A percentile compares a stretch with the other conserved stretches of the same genome.
Conservation (phyloP, 2,888 invertebrate genomes). For the Nesidiocoris tenuis region DNA sequence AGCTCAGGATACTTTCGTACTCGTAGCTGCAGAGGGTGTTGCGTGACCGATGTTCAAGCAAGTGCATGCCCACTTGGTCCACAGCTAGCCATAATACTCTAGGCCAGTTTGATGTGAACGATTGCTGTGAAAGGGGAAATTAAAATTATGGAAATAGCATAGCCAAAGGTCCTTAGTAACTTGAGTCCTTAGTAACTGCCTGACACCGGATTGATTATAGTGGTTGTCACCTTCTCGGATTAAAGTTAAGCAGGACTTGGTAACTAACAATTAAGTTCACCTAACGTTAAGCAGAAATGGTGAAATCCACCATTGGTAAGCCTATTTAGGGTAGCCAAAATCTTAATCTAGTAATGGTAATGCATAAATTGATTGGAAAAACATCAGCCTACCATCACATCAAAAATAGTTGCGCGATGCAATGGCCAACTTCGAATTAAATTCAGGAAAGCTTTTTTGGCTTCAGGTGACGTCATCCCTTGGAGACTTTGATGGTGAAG, state of each 20-base stretch:
- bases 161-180: too few relatives aligned
- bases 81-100: slow-evolving; percentile 89
- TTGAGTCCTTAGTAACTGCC: too few relatives aligned
- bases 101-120: slow-evolving; percentile 94
- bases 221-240: too few relatives aligned
- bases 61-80: slow-evolving; percentile 86
- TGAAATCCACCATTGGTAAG: too few relatives aligned
- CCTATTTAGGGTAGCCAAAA: too few relatives aligned
- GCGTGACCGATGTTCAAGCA: slow-evolving; percentile 83
- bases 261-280: too few relatives aligned
- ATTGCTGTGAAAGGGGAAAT: slow-evolving; percentile 70
- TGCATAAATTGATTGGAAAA: background rate
- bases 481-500: slow-evolving; percentile 87
- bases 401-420: slow-evolving; percentile 89
- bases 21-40: slow-evolving; percentile 89
- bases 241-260: too few relatives aligned
- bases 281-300: too few relatives aligned
- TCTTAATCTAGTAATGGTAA: too few relatives aligned
- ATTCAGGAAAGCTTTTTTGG: slow-evolving; percentile 89
- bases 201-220: too few relatives aligned
- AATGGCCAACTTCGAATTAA: slow-evolving; percentile 92
- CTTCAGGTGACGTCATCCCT: slow-evolving; percentile 81
- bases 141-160: too few relatives aligned
- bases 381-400: slow-evolving; percentile 73
- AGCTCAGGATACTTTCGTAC: slow-evolving; percentile 83